phyloP scores from a whole-genome alignment of 2,113 vertebrate genomes.

The Eulemur rufifrons region DNA sequence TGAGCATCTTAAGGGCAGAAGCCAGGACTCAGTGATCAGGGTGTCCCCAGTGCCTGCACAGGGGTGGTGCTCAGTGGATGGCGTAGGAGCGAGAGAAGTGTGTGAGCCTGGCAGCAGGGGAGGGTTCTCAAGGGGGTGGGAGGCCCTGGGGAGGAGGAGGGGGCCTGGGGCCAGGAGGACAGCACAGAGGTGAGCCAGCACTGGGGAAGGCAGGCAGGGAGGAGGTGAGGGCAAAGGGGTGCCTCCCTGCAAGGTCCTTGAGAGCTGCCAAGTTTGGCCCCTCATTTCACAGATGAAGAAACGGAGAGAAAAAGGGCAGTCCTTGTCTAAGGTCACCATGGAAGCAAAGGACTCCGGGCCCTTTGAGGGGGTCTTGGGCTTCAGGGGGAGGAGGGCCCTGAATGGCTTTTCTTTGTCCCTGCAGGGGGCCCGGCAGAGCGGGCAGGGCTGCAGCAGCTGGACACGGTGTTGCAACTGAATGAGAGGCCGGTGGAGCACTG shows the following conservation, averaged over 20 bases:
- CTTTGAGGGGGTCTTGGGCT: background rate
- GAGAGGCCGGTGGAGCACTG: conserved; percentile 95
- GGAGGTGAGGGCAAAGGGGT: background rate
- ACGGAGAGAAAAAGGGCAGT: background rate
- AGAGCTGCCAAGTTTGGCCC: background rate
- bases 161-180: background rate
- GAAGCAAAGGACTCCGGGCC: background rate
- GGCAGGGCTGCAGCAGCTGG: conserved; percentile 94
- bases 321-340: background rate
- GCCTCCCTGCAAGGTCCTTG: background rate
- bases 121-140: background rate
- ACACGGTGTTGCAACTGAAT: conserved; percentile 94
- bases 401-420: background rate
- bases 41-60: rapidly evolving
- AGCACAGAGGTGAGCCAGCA: background rate
- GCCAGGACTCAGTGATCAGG: background rate
- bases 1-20: background rate
- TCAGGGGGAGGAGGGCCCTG: background rate
- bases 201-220: background rate
- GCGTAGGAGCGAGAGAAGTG: background rate
- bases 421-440: conserved; percentile 94
- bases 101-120: background rate
- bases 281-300: background rate
- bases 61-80: background rate
- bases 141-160: too few species aligned